Evolutionary conservation across 1,140 invertebrate species (phyloP).

Genomic region (Maconellicoccus hirsutus): DNA sequence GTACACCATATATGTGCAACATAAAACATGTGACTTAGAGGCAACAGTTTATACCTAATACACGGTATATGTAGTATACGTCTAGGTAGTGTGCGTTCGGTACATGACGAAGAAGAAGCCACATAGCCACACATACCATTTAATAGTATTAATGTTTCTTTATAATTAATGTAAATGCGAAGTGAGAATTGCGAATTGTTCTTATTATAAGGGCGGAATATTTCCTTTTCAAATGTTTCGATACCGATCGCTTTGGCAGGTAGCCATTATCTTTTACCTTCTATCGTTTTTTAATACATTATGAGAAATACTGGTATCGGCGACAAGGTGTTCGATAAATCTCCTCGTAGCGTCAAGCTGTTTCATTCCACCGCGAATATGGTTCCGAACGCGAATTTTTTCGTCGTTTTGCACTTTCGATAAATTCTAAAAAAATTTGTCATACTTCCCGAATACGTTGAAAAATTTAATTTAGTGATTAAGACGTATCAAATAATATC

Average conservation of each 20-base stretch:
- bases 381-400: too few relatives aligned
- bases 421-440: too few relatives aligned
- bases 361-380: too few relatives aligned
- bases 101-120: not conserved
- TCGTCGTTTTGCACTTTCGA: too few relatives aligned
- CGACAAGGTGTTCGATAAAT: too few relatives aligned
- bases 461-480: too few relatives aligned
- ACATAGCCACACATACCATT: not conserved
- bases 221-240: slow-evolving; percentile 9
- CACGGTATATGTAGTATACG: not conserved
- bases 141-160: slow-evolving; percentile 5
- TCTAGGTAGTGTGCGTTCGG: not conserved
- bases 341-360: too few relatives aligned
- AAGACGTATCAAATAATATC: too few relatives aligned
- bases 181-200: slow-evolving; percentile 8
- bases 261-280: slow-evolving; percentile 4
- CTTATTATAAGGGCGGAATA: slow-evolving; percentile 8
- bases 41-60: too few relatives aligned
- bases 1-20: slow-evolving; percentile 3
- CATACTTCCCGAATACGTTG: too few relatives aligned
- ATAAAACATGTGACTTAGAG: slow-evolving; percentile 1
- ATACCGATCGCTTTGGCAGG: slow-evolving; percentile 6
- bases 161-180: slow-evolving; percentile 9
- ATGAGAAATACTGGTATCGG: too few relatives aligned
- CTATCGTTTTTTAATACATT: not conserved